These are phyloP conservation scores for Brassicogethes aeneus DNA, from an alignment of 2,888 invertebrate species.

Conservation along the genomic window DNA sequence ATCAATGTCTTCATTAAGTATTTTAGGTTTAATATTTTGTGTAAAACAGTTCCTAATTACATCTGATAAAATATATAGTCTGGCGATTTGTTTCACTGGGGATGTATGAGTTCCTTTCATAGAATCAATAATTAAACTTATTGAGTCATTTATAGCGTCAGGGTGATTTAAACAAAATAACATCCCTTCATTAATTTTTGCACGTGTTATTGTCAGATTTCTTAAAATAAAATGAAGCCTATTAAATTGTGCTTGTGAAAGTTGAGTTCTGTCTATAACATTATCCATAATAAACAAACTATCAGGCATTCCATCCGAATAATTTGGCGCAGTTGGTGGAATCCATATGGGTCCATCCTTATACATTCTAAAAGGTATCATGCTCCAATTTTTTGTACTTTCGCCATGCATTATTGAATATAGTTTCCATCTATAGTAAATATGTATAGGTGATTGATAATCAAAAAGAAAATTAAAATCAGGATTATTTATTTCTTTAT, in stretches of 20 bases:
- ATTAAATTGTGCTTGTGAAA: conserved; percentile 74
- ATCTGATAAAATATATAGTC: conserved; percentile 91
- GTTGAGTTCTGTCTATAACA: conserved; percentile 52
- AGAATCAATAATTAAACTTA: conserved; percentile 80
- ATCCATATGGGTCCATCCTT: conserved; percentile 90
- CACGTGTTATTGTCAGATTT: conserved; percentile 64
- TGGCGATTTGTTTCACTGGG: conserved; percentile 76
- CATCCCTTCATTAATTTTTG: conserved; percentile 85
- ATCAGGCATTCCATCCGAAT: conserved; percentile 93
- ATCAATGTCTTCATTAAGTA: conserved; percentile 27
- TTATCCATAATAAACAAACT: conserved; percentile 62
- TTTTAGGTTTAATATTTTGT: conserved; percentile 62
- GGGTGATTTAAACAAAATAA: conserved; percentile 96
- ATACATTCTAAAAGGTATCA: conserved; percentile 92
- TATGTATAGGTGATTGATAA: conserved; percentile 46
- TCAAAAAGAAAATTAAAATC: conserved; percentile 95
- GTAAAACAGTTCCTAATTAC: conserved; percentile 91
- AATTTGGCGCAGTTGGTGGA: conserved; percentile 87
- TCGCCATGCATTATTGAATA: conserved; percentile 94
- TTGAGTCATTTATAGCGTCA: conserved; percentile 87
- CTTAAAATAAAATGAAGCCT: conserved; percentile 81
- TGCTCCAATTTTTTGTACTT: conserved; percentile 76
- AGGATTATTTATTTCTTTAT: conserved; percentile 90
- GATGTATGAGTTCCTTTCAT: conserved; percentile 58
- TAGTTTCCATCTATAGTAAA: conserved; percentile 78